These are phyloP conservation scores for Leucosticte australis DNA, from an alignment of 2,113 vertebrate genomes.

Conservation along the genomic window DNA sequence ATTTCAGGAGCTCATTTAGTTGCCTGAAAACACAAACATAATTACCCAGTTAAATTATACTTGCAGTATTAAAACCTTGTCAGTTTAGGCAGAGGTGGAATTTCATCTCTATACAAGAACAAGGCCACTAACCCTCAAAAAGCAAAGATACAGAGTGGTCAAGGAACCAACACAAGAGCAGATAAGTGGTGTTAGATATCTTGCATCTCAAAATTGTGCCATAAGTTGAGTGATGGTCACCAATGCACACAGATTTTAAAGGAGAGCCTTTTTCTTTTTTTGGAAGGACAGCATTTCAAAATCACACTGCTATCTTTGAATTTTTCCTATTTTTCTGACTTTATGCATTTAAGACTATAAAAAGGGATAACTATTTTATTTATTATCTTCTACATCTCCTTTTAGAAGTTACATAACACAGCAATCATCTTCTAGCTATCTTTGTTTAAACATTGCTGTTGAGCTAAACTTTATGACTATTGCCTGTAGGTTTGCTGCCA, in stretches of 20 bases:
- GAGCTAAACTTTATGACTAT: neutral
- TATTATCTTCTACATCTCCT: neutral
- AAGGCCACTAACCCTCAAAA: neutral
- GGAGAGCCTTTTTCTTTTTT: neutral
- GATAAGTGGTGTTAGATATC: neutral
- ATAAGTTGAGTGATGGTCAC: neutral
- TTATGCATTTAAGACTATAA: rapidly evolving
- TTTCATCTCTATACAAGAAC: neutral
- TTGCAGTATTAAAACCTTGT: neutral
- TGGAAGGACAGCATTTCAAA: neutral
- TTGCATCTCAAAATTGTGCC: neutral
- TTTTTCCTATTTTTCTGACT: neutral
- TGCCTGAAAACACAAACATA: neutral
- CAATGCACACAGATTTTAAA: neutral
- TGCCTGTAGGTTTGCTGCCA: neutral
- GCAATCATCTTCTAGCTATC: neutral
- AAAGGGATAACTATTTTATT: neutral
- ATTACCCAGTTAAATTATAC: neutral
- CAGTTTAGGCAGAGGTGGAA: neutral
- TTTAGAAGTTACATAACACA: neutral
- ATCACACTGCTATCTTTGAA: neutral
- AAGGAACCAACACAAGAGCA: neutral
- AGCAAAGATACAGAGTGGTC: neutral
- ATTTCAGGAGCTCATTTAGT: neutral
- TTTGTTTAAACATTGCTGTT: neutral